Percentiles rank a stretch among this genome's conserved stretches.
phyloP scores from a whole-genome alignment of 2,113 vertebrate genomes.

The Aegithalos caudatus region DNA sequence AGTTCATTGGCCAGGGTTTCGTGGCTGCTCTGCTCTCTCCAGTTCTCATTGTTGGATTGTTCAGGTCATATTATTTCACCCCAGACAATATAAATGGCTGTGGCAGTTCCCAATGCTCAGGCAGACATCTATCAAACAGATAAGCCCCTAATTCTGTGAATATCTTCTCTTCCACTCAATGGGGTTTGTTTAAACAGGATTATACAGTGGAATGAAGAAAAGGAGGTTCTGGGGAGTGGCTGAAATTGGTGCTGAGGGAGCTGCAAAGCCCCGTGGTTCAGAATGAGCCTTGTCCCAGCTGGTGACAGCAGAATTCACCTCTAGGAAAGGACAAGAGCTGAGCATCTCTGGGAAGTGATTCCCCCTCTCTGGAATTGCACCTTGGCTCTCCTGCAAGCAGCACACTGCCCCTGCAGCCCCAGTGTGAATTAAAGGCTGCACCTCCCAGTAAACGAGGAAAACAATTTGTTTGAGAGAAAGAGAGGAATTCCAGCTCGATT shows the following conservation, averaged over 20 bases:
- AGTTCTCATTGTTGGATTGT: background rate
- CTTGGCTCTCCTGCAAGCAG: background rate
- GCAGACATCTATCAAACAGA: background rate
- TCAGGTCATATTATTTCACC: conserved; percentile 17
- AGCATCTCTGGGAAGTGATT: background rate
- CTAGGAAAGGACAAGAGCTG: background rate
- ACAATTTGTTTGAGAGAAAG: background rate
- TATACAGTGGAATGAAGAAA: background rate
- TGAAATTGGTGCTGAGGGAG: background rate
- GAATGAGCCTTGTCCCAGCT: background rate
- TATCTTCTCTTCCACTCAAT: background rate
- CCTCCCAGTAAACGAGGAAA: background rate
- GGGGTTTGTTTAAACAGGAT: background rate
- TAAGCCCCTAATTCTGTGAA: background rate
- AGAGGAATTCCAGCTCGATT: background rate
- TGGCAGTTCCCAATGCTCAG: conserved; percentile 22
- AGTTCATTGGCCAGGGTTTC: background rate
- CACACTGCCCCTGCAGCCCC: rapidly evolving
- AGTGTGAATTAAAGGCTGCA: background rate
- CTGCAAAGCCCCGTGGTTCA: background rate
- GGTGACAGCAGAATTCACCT: background rate
- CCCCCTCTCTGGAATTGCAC: background rate
- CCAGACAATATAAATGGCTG: conserved; percentile 25
- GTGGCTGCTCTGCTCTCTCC: conserved; percentile 1
- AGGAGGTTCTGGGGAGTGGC: background rate